Base-by-base conservation (phyloP, 2,113 vertebrate species). In the Acrocephalus kingi region DNA sequence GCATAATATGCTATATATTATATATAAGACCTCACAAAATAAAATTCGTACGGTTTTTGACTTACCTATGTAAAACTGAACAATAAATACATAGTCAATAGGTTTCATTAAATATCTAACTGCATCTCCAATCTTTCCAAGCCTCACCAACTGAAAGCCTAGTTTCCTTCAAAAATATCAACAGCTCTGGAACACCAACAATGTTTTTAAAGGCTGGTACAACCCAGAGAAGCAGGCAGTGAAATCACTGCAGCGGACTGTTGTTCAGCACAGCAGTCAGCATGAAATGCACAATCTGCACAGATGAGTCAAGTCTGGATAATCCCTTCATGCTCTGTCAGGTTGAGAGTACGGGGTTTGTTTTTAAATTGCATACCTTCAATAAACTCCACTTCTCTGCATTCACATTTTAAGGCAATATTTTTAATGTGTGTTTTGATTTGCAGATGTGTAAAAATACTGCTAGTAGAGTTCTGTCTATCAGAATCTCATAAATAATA, bases 301-400 rank as follows among this genome's bases (percentile, higher is more conserved):
- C 83, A 93, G 94, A 93, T 94, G 93, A 97, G 76, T 93, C 86
- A 96, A 84, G 64, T 78, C 92, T 75, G 82, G 88, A 81, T 97
- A 96, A 97, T 96, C 87, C 92, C 85, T 94, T 93, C 85, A 89
- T 54, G 92, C 94, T 92, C 87, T 91, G 77, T 84, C 90, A 93
- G 72, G 67, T 48, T 83, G 74, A 83, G 41, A 51, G 52, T 30
- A 89, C 25, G 49, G 30, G 30, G 48, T 41, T 80, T 96, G 83
- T 72, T 96, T 95, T 83, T 33, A 78, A 94, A 95, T 56, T 61
- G 54, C 61, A 75, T 86, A 61, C 76, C 75, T 84, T 78, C 77
- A 88, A 61, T 68, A 69, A 90, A 86, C 55, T 66, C 86, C 25
- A 74, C 33, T 89, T 89, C 59, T 63, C 48, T 49, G 31, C 45